Conservation (phyloP, 2,113 vertebrate species). For the Oceanodroma tethys region DNA sequence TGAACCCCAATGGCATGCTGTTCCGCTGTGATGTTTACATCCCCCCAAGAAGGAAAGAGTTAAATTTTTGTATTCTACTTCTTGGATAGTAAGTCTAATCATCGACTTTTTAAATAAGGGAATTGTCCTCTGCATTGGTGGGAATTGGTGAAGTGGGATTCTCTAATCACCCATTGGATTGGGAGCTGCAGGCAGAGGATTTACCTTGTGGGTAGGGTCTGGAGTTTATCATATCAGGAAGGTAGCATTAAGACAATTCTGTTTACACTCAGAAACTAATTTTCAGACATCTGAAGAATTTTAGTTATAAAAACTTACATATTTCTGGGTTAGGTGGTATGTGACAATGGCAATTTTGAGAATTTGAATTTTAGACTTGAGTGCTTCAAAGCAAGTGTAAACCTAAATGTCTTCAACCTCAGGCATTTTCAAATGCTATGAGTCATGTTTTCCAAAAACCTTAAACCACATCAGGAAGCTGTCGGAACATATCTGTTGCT, state of each 20-base stretch:
- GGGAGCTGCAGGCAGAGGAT: neutral
- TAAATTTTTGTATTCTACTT: neutral
- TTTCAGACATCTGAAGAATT: neutral
- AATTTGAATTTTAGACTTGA: neutral
- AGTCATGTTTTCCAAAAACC: neutral
- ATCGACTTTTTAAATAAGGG: neutral
- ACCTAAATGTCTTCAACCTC: neutral
- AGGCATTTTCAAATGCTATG: neutral
- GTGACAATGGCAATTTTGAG: neutral
- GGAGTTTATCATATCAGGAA: neutral
- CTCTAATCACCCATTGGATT: neutral
- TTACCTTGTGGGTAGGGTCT: neutral
- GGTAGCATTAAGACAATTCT: neutral
- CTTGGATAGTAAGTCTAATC: neutral
- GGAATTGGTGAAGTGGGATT: neutral
- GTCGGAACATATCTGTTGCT: neutral
- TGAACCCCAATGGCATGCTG: neutral
- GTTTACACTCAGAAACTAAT: neutral
- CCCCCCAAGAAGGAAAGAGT: neutral
- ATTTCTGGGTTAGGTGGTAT: neutral
- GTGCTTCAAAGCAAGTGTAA: neutral
- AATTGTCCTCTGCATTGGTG: neutral
- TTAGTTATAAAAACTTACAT: neutral
- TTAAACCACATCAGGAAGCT: neutral
- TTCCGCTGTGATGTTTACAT: neutral